These are phyloP conservation scores for Choloepus didactylus DNA, from an alignment of 2,797 vertebrate genomes.

Conservation along the genomic window DNA sequence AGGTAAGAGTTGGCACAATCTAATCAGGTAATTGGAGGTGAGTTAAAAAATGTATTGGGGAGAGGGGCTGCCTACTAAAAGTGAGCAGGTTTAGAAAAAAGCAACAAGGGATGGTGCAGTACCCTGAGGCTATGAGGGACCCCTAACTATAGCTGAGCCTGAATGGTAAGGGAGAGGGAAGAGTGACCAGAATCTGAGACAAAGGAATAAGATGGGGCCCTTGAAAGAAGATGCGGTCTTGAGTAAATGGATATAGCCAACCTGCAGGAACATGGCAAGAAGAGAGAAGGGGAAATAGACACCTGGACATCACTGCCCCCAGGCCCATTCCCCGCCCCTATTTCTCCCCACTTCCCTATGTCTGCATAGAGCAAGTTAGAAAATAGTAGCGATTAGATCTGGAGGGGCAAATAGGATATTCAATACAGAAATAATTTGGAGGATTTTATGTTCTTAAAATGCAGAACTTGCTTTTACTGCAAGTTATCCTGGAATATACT, in stretches of 20 bases:
- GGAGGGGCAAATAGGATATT: neutral
- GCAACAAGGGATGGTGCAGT: neutral
- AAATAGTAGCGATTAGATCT: neutral
- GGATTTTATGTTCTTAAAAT: neutral
- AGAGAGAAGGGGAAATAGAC: neutral
- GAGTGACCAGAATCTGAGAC: neutral
- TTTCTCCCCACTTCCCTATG: no score
- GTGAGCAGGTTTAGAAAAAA: neutral
- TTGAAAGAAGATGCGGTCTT: neutral
- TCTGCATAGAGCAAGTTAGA: neutral
- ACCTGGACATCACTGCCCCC: fast-evolving
- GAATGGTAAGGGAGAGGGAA: fast-evolving
- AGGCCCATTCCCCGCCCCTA: no score
- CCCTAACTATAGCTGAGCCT: neutral
- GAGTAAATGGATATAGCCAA: neutral
- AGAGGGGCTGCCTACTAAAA: neutral
- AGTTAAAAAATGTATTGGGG: neutral
- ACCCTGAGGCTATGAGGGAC: no score
- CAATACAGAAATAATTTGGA: neutral
- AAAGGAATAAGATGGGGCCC: neutral
- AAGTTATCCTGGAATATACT: neutral
- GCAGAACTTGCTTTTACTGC: neutral
- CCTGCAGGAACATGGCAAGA: no score
- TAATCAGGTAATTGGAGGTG: neutral
- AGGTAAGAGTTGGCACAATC: neutral